Base-by-base conservation (phyloP, 1,140 invertebrate genomes). In the Brachionus asplanchnoidis region DNA sequence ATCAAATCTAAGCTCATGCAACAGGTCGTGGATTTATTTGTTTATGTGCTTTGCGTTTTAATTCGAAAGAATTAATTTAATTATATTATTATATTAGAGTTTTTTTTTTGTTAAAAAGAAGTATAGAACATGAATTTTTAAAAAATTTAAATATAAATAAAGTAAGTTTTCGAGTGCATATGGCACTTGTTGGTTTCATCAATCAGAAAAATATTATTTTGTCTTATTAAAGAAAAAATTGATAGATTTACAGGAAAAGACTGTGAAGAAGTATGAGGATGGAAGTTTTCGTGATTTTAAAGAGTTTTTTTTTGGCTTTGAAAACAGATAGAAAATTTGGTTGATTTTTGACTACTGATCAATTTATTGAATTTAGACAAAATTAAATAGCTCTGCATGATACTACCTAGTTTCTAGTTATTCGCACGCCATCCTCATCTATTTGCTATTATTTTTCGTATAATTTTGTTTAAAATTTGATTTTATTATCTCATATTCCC, bases 401-500 rank as follows among this genome's bases (percentile, higher is more conserved):
- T 60, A 60, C 20, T 60, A 60, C 53, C 53, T 60, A 60, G 53
- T 60, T 60, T 60, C 23, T 6, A 60, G 53, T 3, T 60, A 20
- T 60, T 60, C 53, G 53, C 53, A 60, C 53, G 20, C 53, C 53
- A 60, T 60, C 53, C 53, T 60, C 53, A 60, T 60, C 20, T 60
- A 60, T 60, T 60, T 60, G 53, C 20, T 60, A 60, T 60, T 60
- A 60, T 26, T 26, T 60, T 60, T 60, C 53, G 17, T 60, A 60
- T 60, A 60, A 60, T 60, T 60, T 60, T 26, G 53, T 9, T 60
- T 60, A 60, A 60, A 60, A 20, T 60, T 60, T 60, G 53, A 60
- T 60, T 60, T 60, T 60, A 60, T 60, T 60, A 60, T 60, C 53
- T 60, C 53, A 60, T 60, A 60, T 60, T 60, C 53, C 53, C 53